Evolutionary conservation across 2,797 vertebrate species (phyloP).

Genomic region (Pteropus rufus): DNA sequence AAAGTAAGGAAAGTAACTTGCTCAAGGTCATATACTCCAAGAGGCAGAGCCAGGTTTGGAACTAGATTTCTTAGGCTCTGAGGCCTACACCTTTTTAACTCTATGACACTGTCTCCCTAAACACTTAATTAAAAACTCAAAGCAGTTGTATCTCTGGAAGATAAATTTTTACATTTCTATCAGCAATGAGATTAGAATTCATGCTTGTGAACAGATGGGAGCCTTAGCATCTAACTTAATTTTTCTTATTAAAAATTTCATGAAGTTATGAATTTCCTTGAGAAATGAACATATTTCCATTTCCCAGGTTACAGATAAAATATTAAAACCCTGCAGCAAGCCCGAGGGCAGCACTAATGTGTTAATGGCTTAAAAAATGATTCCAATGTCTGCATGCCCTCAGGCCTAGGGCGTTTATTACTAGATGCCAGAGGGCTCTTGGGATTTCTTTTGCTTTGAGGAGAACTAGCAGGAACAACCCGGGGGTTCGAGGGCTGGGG

Average conservation of each 20-base stretch:
- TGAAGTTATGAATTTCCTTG: neutral
- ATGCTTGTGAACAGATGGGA: neutral
- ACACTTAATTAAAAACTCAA: neutral
- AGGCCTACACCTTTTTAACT: neutral
- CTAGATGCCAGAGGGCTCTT: slow-evolving; percentile 82
- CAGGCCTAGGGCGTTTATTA: slow-evolving; percentile 85
- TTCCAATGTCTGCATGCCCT: slow-evolving; percentile 86
- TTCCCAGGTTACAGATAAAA: slow-evolving; percentile 31
- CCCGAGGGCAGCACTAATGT: slow-evolving; percentile 69
- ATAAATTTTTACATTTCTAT: slow-evolving; percentile 19
- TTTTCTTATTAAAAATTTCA: slow-evolving; percentile 39
- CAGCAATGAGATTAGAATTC: slow-evolving; percentile 18
- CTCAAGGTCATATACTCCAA: neutral
- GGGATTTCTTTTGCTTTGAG: slow-evolving; percentile 85
- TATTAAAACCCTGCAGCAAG: slow-evolving; percentile 15
- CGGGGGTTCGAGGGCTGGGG: neutral
- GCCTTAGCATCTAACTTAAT: neutral
- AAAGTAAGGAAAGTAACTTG: neutral
- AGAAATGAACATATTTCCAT: neutral
- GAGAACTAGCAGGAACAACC: slow-evolving; percentile 61
- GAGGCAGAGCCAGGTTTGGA: neutral
- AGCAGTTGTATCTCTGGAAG: neutral
- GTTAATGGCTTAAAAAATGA: slow-evolving; percentile 90
- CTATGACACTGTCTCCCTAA: neutral
- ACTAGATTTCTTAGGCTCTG: neutral